phyloP scores from a whole-genome alignment of 2,113 vertebrate genomes.

The Trachemys scripta region DNA sequence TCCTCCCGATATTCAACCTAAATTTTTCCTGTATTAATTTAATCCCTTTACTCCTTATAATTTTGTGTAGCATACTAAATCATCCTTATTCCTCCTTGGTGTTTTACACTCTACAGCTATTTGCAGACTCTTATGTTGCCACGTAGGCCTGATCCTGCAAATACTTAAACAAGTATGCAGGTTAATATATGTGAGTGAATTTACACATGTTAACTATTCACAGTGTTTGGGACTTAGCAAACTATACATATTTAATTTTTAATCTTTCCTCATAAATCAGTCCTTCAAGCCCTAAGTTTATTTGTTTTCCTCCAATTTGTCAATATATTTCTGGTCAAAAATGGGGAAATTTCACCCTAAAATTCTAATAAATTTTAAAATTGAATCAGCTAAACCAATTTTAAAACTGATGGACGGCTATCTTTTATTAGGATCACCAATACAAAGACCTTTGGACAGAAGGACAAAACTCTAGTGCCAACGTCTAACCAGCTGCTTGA shows the following conservation, averaged over 20 bases:
- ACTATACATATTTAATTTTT: neutral
- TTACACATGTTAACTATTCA: neutral
- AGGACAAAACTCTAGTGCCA: neutral
- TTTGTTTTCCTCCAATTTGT: neutral
- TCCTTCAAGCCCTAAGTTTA: neutral
- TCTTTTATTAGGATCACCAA: neutral
- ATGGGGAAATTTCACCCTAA: neutral
- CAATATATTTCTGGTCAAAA: neutral
- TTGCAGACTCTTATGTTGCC: neutral
- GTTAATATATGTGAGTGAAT: neutral
- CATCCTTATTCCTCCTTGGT: neutral
- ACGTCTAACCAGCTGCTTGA: neutral
- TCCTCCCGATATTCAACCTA: neutral
- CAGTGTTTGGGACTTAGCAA: neutral
- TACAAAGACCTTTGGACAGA: neutral
- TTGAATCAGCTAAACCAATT: constrained; percentile 17
- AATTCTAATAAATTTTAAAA: neutral
- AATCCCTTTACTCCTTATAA: neutral
- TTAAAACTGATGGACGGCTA: neutral
- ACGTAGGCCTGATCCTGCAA: neutral
- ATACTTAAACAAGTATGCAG: neutral
- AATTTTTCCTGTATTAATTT: neutral
- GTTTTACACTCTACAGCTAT: neutral
- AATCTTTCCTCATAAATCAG: neutral
- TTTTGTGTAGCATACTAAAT: neutral